Conservation (phyloP, 2,113 vertebrate species). For the Brevimyrus niger region DNA sequence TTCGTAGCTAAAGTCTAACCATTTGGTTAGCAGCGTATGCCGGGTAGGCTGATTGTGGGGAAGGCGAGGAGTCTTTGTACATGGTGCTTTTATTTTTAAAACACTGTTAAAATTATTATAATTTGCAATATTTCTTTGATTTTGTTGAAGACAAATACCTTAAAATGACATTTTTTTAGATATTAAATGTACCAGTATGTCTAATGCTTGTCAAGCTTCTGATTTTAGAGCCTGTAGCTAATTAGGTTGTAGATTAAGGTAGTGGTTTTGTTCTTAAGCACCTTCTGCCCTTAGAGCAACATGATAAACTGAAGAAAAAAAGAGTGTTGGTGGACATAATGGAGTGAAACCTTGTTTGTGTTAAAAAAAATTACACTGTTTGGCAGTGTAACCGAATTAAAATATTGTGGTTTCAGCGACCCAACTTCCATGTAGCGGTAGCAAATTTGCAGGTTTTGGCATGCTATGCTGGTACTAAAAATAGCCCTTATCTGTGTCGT, state of each 20-base stretch:
- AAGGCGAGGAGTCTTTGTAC: background rate
- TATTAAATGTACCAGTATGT: background rate
- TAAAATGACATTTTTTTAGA: background rate
- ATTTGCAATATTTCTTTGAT: background rate
- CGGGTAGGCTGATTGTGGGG: background rate
- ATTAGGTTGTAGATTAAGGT: background rate
- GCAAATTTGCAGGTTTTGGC: background rate
- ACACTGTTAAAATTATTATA: background rate
- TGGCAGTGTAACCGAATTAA: background rate
- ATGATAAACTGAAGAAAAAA: background rate
- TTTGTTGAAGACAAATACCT: background rate
- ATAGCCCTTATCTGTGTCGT: background rate
- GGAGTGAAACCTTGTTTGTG: background rate
- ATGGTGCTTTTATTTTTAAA: background rate
- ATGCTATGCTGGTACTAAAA: background rate
- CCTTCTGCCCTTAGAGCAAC: background rate
- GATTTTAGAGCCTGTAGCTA: background rate
- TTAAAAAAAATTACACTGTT: background rate
- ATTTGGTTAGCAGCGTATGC: background rate
- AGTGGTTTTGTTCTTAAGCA: background rate
- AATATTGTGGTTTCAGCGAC: background rate
- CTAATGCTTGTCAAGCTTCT: background rate
- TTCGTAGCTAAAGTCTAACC: background rate
- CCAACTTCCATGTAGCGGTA: background rate
- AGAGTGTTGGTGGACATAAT: background rate